Base-by-base conservation (phyloP, 53 echinoderm and acorn worm genomes). In the Apostichopus leukothele region DNA sequence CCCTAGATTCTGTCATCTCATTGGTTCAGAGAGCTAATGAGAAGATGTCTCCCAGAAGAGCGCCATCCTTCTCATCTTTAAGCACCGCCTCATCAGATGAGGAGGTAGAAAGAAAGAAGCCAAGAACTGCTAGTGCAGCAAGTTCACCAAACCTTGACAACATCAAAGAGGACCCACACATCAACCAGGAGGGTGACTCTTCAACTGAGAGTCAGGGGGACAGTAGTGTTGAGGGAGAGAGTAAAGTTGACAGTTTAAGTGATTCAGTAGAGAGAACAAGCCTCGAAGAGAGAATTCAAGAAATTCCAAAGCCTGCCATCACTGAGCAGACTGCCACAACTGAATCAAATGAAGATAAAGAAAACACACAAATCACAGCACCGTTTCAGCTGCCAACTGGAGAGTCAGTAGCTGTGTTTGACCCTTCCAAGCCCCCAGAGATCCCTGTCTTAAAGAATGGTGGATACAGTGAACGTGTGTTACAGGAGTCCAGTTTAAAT, bases 1-100 rank as follows among this genome's bases (percentile, higher is more conserved):
- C 92, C 0, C 61, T 88, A 51, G 89, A 94, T 52, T 39, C 83
- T 53, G 91, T 90, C 7, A 89, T 75, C 7, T 91, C 91, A 20
- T 91, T 94, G 23, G 75, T 94, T 16, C 87, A 92, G 73, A 91
- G 90, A 71, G 94, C 94, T 61, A 94, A 94, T 53, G 90, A 94
- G 23, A 94, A 94, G 74, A 76, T 94, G 61, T 74, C 74, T 27
- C 83, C 76, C 4, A 68, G 60, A 75, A 74, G 75, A 25, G 75
- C 74, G 13, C 51, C 75, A 18, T 60, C 75, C 25, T 84, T 74
- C 12, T 74, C 84, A 51, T 90, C 53, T 7, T 16, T 75, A 53
- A 90, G 84, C 63, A 90, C 75, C 13, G 71, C 51, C 26, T 90
- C 89, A 6, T 27, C 77, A 12, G 61, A 84, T 39, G 83, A 74